phyloP scores from a whole-genome alignment of 1,140 invertebrate genomes.

The Heliconius hermathena region DNA sequence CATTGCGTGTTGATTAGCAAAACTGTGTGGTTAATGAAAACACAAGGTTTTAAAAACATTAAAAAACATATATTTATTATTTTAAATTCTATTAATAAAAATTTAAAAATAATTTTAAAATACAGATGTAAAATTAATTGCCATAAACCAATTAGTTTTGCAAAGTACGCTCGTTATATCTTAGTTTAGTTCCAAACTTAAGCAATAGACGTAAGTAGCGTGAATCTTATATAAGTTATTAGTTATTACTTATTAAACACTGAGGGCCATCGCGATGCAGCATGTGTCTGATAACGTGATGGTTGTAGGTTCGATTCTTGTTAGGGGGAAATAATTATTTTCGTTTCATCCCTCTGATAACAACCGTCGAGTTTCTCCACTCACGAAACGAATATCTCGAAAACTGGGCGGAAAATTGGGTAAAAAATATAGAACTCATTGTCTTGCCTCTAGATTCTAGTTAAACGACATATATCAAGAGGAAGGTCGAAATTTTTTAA shows the following conservation, averaged over 20 bases:
- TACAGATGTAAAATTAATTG: background rate
- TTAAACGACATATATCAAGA: too few relatives aligned
- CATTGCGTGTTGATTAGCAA: too few relatives aligned
- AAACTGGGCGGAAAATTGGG: too few relatives aligned
- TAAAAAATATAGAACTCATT: too few relatives aligned
- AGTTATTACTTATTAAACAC: background rate
- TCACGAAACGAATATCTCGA: background rate
- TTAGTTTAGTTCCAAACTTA: background rate
- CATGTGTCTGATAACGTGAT: background rate
- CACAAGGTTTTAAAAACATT: too few relatives aligned
- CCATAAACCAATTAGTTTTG: background rate
- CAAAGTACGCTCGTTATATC: background rate
- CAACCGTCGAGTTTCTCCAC: too few relatives aligned
- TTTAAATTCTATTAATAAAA: too few relatives aligned
- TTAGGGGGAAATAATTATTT: background rate
- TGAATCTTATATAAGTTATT: background rate
- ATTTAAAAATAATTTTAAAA: too few relatives aligned
- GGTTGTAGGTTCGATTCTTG: background rate
- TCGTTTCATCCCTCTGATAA: background rate
- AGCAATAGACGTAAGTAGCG: constrained; percentile 1
- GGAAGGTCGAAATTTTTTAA: too few relatives aligned
- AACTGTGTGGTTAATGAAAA: too few relatives aligned
- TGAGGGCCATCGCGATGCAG: background rate
- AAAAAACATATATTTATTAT: too few relatives aligned
- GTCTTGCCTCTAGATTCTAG: too few relatives aligned